phyloP scores from a whole-genome alignment of 2,888 invertebrate genomes.

The Dyspetes luteomarginatus region DNA sequence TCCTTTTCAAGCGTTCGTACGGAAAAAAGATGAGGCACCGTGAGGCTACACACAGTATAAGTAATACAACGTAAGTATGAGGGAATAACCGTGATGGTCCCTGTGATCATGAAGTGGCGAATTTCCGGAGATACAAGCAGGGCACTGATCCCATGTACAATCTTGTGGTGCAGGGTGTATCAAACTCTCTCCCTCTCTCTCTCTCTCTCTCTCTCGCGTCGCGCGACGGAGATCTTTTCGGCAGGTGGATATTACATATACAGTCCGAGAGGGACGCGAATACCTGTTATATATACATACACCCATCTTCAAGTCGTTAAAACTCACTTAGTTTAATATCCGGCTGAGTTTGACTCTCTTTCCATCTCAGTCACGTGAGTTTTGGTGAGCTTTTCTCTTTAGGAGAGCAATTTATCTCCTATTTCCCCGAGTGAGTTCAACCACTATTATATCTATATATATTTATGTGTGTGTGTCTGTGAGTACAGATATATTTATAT shows the following conservation, averaged over 20 bases:
- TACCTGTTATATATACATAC: constrained; percentile 15
- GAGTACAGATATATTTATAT: background rate
- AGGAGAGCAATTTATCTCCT: constrained; percentile 71
- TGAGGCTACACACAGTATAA: constrained; percentile 1
- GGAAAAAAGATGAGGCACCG: background rate
- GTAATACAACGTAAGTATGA: background rate
- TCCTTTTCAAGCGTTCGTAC: background rate
- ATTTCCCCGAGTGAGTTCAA: constrained; percentile 64
- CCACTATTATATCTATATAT: constrained; percentile 7
- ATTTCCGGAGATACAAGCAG: constrained; percentile 62
- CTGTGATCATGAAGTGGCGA: constrained; percentile 21
- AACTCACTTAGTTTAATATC: constrained; percentile 81
- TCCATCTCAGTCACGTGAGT: constrained; percentile 63
- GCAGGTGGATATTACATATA: constrained; percentile 54
- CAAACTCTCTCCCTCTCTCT: constrained; percentile 60
- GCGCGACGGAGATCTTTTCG: constrained; percentile 54
- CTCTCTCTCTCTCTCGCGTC: constrained; percentile 8
- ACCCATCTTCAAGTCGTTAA: constrained; percentile 76
- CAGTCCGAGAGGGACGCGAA: background rate
- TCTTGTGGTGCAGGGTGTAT: constrained; percentile 23
- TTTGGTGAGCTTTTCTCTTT: constrained; percentile 54
- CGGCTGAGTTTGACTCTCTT: constrained; percentile 75
- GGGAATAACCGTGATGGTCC: constrained; percentile 6
- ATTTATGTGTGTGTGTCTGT: background rate
- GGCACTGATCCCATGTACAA: background rate